Conservation (phyloP, 2,113 vertebrate genomes). For the Neodontobutis hainanensis region DNA sequence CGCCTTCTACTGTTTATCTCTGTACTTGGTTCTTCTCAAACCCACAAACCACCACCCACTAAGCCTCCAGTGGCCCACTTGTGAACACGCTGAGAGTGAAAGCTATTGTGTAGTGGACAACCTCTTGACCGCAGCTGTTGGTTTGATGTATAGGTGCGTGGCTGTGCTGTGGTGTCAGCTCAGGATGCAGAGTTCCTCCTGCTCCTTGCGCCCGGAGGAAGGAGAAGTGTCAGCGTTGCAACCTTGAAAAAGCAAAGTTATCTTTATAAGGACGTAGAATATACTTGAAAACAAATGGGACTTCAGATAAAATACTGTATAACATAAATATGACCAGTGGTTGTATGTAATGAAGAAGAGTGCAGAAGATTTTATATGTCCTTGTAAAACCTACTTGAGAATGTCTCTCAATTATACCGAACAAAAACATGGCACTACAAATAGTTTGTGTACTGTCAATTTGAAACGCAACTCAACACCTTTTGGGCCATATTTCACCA, state of each 20-base stretch:
- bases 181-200: constrained; percentile 46
- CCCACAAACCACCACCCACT: constrained; percentile 17
- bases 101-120: constrained; percentile 64
- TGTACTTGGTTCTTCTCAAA: constrained; percentile 34
- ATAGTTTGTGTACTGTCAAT: too few relatives aligned
- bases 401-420: too few relatives aligned
- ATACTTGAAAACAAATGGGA: constrained; percentile 43
- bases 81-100: constrained; percentile 60
- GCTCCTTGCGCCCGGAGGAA: constrained; percentile 60
- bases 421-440: too few relatives aligned
- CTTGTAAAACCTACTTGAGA: constrained; percentile 16
- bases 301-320: constrained; percentile 4
- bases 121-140: constrained; percentile 63
- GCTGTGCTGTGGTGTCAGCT: constrained; percentile 41
- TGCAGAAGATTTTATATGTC: background rate
- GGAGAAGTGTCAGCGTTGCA: constrained; percentile 48
- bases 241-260: constrained; percentile 68
- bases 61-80: constrained; percentile 51
- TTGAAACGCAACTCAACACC: background rate
- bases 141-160: constrained; percentile 65
- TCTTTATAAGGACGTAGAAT: constrained; percentile 43
- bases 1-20: constrained; percentile 35
- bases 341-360: constrained; percentile 24
- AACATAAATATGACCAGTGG: constrained; percentile 3
- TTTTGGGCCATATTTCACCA: background rate